These are phyloP conservation scores for Anguilla obscura DNA, from an alignment of 2,797 vertebrate genomes.

Conservation along the genomic window DNA sequence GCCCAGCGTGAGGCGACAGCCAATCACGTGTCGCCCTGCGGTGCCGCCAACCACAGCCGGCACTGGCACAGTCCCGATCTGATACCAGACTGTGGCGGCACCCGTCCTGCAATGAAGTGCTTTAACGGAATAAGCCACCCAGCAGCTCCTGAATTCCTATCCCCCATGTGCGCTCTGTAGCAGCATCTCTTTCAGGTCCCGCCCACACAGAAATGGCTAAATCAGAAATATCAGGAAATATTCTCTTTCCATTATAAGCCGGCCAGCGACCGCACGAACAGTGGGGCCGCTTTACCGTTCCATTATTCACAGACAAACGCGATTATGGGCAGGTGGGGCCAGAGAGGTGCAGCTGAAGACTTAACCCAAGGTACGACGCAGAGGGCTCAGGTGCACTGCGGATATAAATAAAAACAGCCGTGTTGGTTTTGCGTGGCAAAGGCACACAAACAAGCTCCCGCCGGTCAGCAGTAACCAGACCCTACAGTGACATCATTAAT, in stretches of 20 bases:
- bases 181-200: neutral
- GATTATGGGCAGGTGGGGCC: neutral
- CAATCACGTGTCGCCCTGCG: neutral
- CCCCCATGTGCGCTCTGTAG: neutral
- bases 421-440: neutral
- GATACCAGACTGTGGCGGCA: neutral
- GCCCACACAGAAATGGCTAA: neutral
- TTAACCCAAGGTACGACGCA: neutral
- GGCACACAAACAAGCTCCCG: conserved; percentile 1
- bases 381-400: neutral
- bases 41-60: neutral
- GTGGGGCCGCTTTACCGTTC: neutral
- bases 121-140: neutral
- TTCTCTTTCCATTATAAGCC: neutral
- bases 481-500: conserved; percentile 52
- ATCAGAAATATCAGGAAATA: neutral
- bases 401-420: neutral
- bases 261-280: neutral
- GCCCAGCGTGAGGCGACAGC: neutral
- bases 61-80: neutral
- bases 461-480: conserved; percentile 38
- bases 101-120: neutral
- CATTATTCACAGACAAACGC: neutral
- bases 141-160: neutral
- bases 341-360: neutral